Base-by-base conservation (phyloP, 53 echinoderm and acorn worm species). In the Luidia sarsii region DNA sequence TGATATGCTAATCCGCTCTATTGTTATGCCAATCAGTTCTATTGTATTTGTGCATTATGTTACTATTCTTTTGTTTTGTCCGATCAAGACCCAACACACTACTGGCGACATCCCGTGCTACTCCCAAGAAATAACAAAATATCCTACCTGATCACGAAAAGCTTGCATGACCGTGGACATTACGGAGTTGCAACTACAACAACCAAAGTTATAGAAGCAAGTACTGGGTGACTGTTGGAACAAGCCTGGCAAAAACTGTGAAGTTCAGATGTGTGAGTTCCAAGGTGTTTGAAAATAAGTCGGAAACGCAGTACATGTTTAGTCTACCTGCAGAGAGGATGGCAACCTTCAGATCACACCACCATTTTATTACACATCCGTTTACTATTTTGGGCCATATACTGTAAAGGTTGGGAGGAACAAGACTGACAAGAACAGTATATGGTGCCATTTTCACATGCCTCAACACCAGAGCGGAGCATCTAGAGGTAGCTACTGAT, bases 401-500 rank as follows among this genome's bases (percentile, higher is more conserved):
- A 27, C 11, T 2, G 36, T 36, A 0, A 64, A 64, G 22, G 36
- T 36, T 35, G 64, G 38, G 7, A 15, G 53, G 3, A 71, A 67
- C 67, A 67, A 67, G 38, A 39, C 41, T 4, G 68, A 75, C 16
- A 81, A 82, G 23, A 29, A 82, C 10, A n/a, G n/a, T n/a, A n/a
- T 72, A 82, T 28, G 88, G 82, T 20, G 81, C 80, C 0, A 80
- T 87, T 0, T 88, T 89, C 45, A 86, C 86, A 1, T 86, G 90
- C 48, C 25, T 90, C 4, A 80, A 75, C 54, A 87, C 91, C 13
- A 57, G 87, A 59, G 91, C 91, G 0, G 92, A 88, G 16, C 92
- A 91, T 51, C 64, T 91, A 11, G 92, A 91, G 38, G 45, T 91
- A 20, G 91, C 87, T 0, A 62, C 70, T 64, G 82, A 89, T 57